Base-by-base conservation (phyloP, 1,140 invertebrate genomes). In the Brachionus asplanchnoidis region DNA sequence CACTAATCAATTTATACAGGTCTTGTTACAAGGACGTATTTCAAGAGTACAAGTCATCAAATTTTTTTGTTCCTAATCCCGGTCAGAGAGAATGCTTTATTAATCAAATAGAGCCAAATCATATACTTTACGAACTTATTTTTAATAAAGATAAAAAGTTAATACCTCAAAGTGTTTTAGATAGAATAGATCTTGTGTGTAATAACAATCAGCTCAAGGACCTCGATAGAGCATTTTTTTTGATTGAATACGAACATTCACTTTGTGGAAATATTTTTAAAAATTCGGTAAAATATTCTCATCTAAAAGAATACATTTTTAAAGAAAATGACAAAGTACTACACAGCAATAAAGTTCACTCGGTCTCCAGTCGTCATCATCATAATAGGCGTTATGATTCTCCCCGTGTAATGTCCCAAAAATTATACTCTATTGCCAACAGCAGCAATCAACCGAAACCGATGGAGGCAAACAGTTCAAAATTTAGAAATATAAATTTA, bases 11-110 rank as follows among this genome's bases (percentile, higher is more conserved):
- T 77, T 50, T 77, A 28, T 77, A 77, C 28, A 46, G 73, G n/a
- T 77, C 73, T 14, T 77, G 73, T 77, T 50, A n/a, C 26, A 77
- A 77, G 14, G 73, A 77, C 20, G 42, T 26, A 46, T 77, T 26
- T 20, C 17, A 77, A 2, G 73, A 77, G 5, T 73, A n/a, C 40
- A 17, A 23, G 28, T 73, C 36, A 40, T 73, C 68, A 17, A 8
- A 40, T 4, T 42, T 68, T 68, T 68, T 68, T 40, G 32, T 32
- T 23, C 66, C 26, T 14, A 68, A 73, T 36, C 36, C 68, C 28
- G 36, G 68, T 73, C 68, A 73, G 9, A 73, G 11, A 17, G 17
- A 36, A 42, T 73, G 68, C 9, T 20, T 42, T 40, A 23, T 42
- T 42, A 40, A 42, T 20, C 32, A 40, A 42, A 40, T 42, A 20